These are phyloP conservation scores for Trichoplusia ni DNA, from an alignment of 1,140 invertebrate genomes.

Conservation along the genomic window DNA sequence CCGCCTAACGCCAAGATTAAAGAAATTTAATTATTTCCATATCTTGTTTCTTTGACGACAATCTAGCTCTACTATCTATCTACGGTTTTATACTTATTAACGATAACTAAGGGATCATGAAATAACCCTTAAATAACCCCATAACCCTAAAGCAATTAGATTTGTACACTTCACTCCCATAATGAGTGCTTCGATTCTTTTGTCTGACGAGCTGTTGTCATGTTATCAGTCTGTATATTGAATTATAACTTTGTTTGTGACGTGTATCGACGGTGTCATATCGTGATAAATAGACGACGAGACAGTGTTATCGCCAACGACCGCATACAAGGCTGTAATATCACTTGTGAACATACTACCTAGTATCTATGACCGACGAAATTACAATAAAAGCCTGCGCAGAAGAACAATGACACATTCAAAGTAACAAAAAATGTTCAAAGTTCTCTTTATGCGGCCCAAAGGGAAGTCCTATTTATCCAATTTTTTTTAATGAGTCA, in stretches of 20 bases:
- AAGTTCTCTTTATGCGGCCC: slow-evolving; percentile 8
- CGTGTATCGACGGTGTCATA: slow-evolving; percentile 12
- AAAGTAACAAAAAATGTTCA: slow-evolving; percentile 4
- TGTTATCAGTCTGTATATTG: slow-evolving; percentile 32
- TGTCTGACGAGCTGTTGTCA: slow-evolving; percentile 24
- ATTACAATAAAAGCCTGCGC: not conserved
- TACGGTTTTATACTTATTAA: too few species aligned
- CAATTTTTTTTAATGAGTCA: slow-evolving; percentile 31
- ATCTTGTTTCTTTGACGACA: too few species aligned
- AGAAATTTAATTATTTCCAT: not conserved
- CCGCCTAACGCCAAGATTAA: not conserved
- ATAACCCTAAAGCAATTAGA: too few species aligned
- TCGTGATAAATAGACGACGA: slow-evolving; percentile 12
- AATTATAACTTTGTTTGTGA: slow-evolving; percentile 35
- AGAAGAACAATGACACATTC: slow-evolving; percentile 1
- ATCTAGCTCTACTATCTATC: too few species aligned
- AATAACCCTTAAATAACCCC: too few species aligned
- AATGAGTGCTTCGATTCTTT: not conserved
- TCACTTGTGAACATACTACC: slow-evolving; percentile 2
- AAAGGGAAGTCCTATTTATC: slow-evolving; percentile 28
- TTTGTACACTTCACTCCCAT: too few species aligned
- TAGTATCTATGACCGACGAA: not conserved
- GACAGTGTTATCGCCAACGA: slow-evolving; percentile 12
- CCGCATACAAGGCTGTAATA: slow-evolving; percentile 31
- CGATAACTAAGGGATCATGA: too few species aligned